Evolutionary conservation across 2,113 vertebrate genomes (phyloP).

Genomic region (Bucco capensis): DNA sequence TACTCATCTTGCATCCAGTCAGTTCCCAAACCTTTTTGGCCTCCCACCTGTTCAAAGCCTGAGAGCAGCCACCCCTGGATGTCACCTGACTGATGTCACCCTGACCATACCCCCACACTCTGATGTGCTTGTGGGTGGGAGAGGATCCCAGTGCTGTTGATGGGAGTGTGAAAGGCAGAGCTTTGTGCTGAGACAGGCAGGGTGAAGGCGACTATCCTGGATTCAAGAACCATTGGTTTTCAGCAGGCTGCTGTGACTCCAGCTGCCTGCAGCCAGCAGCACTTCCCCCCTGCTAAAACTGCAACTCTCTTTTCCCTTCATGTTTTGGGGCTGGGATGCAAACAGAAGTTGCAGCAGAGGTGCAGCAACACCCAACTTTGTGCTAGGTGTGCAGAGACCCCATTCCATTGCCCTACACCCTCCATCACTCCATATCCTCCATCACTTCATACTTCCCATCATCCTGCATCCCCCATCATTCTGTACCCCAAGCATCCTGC

Average conservation of each 20-base stretch:
- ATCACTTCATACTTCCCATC: neutral
- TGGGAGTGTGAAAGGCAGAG: neutral
- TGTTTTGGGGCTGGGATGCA: neutral
- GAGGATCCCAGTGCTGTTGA: neutral
- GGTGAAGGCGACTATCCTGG: neutral
- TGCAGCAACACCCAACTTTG: neutral
- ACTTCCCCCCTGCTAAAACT: neutral
- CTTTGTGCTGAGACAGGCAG: neutral
- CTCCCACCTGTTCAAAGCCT: neutral
- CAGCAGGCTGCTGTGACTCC: neutral
- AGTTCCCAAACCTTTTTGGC: neutral
- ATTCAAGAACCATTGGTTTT: neutral
- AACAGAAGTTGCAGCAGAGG: neutral
- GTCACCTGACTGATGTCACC: neutral
- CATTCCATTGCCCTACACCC: neutral
- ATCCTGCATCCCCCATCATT: neutral
- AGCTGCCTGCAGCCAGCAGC: neutral
- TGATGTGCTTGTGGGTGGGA: neutral
- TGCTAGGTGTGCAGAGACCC: neutral
- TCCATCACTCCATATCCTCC: neutral
- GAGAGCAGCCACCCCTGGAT: neutral
- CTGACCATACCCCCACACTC: too few species aligned
- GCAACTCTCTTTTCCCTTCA: neutral
- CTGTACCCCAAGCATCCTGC: too few species aligned
- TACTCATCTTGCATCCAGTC: neutral